These are phyloP conservation scores for Haplochromis burtoni DNA, from an alignment of 2,113 vertebrate genomes.

Conservation along the genomic window DNA sequence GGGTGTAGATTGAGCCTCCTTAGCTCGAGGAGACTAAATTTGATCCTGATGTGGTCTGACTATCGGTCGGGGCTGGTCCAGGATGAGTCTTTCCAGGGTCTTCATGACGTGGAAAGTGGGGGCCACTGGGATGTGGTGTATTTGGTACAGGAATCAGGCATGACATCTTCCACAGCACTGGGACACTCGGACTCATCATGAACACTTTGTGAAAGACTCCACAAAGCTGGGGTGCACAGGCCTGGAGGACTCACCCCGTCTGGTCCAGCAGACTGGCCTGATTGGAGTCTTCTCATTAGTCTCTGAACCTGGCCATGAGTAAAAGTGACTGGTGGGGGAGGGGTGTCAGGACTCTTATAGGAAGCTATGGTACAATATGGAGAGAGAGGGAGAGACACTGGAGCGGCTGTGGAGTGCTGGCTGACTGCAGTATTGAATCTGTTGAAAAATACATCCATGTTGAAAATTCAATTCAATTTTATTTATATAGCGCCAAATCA, in stretches of 20 bases:
- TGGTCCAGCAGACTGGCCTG: not conserved
- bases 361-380: not conserved
- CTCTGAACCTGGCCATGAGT: not conserved
- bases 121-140: not conserved
- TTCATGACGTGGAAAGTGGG: not conserved
- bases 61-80: not conserved
- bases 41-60: not conserved
- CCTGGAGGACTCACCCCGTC: not conserved
- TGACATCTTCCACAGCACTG: not conserved
- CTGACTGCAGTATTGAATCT: not conserved
- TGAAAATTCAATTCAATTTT: no score
- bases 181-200: not conserved
- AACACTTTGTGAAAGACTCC: not conserved
- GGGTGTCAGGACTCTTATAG: not conserved
- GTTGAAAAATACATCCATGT: not conserved
- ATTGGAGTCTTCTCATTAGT: not conserved
- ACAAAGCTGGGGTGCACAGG: not conserved
- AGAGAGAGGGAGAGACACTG: not conserved
- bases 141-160: not conserved
- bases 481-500: no score
- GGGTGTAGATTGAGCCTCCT: not conserved
- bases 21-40: not conserved
- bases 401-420: not conserved
- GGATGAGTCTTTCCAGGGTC: not conserved
- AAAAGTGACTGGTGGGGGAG: not conserved